Base-by-base conservation (phyloP, 1,140 invertebrate genomes). In the Elymnias hypermnestra region DNA sequence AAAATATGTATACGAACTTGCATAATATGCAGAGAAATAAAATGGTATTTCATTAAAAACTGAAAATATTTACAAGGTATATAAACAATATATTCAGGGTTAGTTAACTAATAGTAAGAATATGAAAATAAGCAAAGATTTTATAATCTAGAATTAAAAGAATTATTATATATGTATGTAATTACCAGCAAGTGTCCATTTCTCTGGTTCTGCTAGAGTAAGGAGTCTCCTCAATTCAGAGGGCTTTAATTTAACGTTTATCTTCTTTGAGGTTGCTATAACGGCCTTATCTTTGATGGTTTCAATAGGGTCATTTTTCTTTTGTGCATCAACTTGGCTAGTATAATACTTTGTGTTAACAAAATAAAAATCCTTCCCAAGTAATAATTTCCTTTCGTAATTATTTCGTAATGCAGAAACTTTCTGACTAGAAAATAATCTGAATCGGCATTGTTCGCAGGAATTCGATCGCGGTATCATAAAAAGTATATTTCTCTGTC, bases 141-240 rank as follows among this genome's bases (percentile, higher is more conserved):
- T 12, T 29, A 9, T 13, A 29, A 29, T 2, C 6, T 17, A 1
- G 10, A 18, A 18, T 17, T 17, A 1, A n/a, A 17, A 3, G 9
- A 17, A 3, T n/a, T n/a, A 5, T 17, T 22, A 37, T 22, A 14
- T 22, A 40, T n/a, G 1, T 5, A 22, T 14, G n/a, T 21, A 46
- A 23, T 60, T 66, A 92, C 91, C 87, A 57, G 86, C 55, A 21
- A 92, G 73, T 49, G 88, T 90, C 90, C 91, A 92, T 88, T 92
- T 94, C 68, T 94, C 92, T 5, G 91, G 90, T 55, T 88, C 89
- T 1, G 92, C 91, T 45, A 94, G 71, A 7, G 77, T 64, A 37
- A 94, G 77, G 10, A 94, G 68, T 54, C 90, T 87, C 36, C 72
- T 88, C 9, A 93, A 49, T 47, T 93, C 91, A 0, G 90, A 88